A percentile compares a stretch with the other conserved stretches of the same genome.
Evolutionary conservation across 1,140 invertebrate genomes (phyloP).

Genomic region (Octopus sinensis): DNA sequence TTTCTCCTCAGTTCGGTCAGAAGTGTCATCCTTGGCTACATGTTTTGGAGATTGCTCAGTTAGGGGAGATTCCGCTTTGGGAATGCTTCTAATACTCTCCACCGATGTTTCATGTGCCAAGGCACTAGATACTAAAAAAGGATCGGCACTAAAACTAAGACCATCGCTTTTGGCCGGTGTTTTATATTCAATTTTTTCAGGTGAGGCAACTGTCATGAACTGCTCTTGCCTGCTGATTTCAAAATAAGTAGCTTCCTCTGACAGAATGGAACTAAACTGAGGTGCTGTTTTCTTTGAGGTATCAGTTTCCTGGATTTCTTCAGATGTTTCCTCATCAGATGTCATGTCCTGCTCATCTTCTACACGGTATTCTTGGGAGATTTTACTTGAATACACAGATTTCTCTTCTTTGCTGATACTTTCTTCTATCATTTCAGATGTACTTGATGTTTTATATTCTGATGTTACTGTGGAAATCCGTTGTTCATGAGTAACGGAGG

Average conservation of each 20-base stretch:
- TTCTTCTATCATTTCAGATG: no score
- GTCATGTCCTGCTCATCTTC: constrained; percentile 7
- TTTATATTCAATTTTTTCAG: not conserved
- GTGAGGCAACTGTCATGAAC: not conserved
- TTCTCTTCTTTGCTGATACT: not conserved
- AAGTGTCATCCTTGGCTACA: not conserved
- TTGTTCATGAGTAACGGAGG: no score
- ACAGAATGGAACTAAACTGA: not conserved
- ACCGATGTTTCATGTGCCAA: not conserved
- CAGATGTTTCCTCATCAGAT: constrained; percentile 11
- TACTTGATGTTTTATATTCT: not conserved
- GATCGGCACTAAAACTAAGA: not conserved
- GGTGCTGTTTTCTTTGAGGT: constrained; percentile 11
- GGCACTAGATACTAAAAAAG: constrained; percentile 4
- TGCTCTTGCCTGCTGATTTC: not conserved
- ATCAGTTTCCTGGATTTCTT: constrained; percentile 6
- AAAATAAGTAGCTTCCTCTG: constrained; percentile 26
- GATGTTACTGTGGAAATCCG: not conserved
- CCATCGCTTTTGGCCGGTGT: not conserved
- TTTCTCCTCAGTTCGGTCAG: not conserved
- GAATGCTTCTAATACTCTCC: not conserved
- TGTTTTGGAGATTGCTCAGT: not conserved
- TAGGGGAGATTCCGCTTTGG: not conserved
- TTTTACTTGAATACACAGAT: not conserved
- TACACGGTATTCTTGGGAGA: not conserved